phyloP scores from a whole-genome alignment of 2,888 invertebrate species.

The Blastobasis lacticolella region DNA sequence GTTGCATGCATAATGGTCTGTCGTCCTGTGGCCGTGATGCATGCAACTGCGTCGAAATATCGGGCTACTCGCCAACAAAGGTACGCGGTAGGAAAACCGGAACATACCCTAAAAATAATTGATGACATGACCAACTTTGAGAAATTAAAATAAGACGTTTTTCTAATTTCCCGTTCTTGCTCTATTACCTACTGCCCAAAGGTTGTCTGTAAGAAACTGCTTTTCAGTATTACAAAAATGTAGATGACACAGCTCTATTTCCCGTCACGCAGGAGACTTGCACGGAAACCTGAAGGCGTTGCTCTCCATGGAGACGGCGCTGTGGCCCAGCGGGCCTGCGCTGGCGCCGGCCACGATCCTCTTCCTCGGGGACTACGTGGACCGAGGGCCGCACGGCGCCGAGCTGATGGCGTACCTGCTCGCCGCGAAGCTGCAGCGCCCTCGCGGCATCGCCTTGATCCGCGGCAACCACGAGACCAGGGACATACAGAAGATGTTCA shows the following conservation, averaged over 20 bases:
- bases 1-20: no score
- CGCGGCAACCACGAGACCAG: slow-evolving; percentile 86
- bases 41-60: no score
- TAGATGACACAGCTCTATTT: background rate
- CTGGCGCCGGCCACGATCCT: slow-evolving; percentile 78
- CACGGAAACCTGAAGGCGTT: slow-evolving; percentile 83
- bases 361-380: slow-evolving; percentile 86
- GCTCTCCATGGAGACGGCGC: slow-evolving; percentile 77
- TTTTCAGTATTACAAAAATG: no score
- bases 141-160: no score
- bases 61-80: no score
- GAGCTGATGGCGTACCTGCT: slow-evolving; percentile 82
- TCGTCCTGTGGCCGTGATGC: no score
- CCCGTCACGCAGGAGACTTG: slow-evolving; percentile 74
- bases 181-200: no score
- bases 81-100: no score
- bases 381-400: slow-evolving; percentile 79
- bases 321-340: slow-evolving; percentile 80
- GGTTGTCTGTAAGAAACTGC: no score
- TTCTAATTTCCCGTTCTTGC: no score
- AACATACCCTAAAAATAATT: no score
- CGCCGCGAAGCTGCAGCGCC: slow-evolving; percentile 80
- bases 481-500: slow-evolving; percentile 82
- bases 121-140: no score
- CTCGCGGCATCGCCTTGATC: slow-evolving; percentile 76